A percentile compares a stretch with the other conserved stretches of the same genome.
Evolutionary conservation across 2,113 vertebrate species (phyloP).

Genomic region (Bettongia penicillata): DNA sequence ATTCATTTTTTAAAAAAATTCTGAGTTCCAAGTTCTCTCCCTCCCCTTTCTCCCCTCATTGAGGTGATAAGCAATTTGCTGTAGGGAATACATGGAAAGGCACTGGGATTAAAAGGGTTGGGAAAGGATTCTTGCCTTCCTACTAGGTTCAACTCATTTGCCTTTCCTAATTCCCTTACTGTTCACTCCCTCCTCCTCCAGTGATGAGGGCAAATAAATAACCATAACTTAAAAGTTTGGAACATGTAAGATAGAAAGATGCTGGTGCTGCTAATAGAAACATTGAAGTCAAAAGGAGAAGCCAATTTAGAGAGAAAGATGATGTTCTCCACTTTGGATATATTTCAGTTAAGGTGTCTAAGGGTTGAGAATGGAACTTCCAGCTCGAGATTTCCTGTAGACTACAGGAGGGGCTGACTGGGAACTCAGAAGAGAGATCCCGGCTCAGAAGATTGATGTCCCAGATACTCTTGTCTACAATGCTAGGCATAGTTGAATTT

Average conservation of each 20-base stretch:
- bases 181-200: not conserved
- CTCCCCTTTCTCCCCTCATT: no score
- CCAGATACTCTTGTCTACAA: not conserved
- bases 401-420: not conserved
- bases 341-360: not conserved
- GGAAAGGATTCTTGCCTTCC: not conserved
- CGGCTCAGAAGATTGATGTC: not conserved
- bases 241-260: not conserved
- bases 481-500: not conserved
- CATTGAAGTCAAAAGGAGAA: not conserved
- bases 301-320: not conserved
- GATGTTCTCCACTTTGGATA: not conserved
- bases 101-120: not conserved
- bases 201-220: not conserved
- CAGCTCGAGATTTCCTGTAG: not conserved
- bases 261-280: not conserved
- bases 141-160: not conserved
- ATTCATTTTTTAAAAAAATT: not conserved
- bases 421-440: not conserved
- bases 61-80: no score
- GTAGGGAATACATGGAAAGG: not conserved
- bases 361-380: not conserved
- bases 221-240: not conserved
- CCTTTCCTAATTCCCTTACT: not conserved
- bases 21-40: not conserved